Conservation (phyloP, 2,888 invertebrate species). For the Ectemnius cavifrons region DNA sequence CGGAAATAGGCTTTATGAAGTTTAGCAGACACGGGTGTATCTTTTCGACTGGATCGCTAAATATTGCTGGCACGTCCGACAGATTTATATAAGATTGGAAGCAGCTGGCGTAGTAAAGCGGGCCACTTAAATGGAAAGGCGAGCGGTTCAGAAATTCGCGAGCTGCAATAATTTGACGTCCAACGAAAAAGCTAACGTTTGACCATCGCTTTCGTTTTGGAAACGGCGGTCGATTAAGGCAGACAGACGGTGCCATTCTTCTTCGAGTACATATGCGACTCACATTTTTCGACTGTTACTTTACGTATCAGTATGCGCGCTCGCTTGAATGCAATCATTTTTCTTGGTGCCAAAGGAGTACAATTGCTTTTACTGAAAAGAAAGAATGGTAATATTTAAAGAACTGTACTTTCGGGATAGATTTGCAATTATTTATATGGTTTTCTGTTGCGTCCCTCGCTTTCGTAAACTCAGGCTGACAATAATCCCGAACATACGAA, state of each 20-base stretch:
- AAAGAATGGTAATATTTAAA: constrained; percentile 12
- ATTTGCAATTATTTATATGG: constrained; percentile 27
- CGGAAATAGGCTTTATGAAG: not conserved
- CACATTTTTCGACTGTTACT: not conserved
- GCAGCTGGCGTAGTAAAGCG: not conserved
- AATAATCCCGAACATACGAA: no score
- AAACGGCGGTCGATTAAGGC: no score
- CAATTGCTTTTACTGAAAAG: not conserved
- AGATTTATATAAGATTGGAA: not conserved
- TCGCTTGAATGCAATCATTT: not conserved
- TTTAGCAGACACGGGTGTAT: not conserved
- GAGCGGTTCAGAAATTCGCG: no score
- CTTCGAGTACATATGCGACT: no score
- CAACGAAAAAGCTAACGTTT: no score
- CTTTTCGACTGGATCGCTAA: not conserved
- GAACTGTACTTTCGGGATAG: constrained; percentile 7
- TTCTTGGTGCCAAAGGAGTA: not conserved
- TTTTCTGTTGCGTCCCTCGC: not conserved
- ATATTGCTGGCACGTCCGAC: not conserved
- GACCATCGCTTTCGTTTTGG: no score
- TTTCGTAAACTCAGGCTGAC: not conserved
- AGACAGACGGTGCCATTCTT: no score
- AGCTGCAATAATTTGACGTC: no score
- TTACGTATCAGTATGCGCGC: not conserved
- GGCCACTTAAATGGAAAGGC: no score